phyloP scores from a whole-genome alignment of 2,113 vertebrate species.

The Porphyrio hochstetteri region DNA sequence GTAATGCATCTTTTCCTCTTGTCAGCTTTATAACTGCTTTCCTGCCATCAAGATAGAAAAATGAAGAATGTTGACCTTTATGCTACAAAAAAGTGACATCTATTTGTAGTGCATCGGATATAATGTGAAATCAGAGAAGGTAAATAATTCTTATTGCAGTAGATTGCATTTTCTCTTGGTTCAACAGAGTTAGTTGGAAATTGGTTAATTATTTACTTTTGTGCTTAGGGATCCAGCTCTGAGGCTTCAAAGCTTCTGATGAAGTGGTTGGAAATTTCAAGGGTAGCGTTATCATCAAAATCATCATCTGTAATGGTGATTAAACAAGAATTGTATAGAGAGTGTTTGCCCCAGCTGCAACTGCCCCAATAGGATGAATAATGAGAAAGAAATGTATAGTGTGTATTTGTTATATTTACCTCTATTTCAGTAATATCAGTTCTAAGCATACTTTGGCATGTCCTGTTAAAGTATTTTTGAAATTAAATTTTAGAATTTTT shows the following conservation, averaged over 20 bases:
- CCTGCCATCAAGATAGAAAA: neutral
- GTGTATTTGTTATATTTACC: neutral
- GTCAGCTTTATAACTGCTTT: neutral
- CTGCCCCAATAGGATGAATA: neutral
- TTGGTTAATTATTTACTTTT: neutral
- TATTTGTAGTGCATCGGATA: neutral
- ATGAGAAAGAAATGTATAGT: neutral
- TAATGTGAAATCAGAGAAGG: neutral
- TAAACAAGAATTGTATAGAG: neutral
- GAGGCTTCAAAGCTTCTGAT: neutral
- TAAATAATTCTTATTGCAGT: neutral
- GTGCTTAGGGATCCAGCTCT: neutral
- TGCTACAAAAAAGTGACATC: neutral
- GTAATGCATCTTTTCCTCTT: neutral
- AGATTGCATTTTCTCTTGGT: neutral
- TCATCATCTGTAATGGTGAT: neutral
- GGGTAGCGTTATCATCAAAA: neutral
- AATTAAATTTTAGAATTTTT: neutral
- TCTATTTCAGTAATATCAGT: neutral
- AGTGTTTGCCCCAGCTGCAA: neutral
- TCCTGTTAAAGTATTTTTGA: neutral
- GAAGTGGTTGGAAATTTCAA: neutral
- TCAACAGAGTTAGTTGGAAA: neutral
- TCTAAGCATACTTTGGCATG: neutral
- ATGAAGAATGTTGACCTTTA: neutral